phyloP scores from a whole-genome alignment of 1,140 invertebrate species.

The Diachasmimorpha longicaudata region DNA sequence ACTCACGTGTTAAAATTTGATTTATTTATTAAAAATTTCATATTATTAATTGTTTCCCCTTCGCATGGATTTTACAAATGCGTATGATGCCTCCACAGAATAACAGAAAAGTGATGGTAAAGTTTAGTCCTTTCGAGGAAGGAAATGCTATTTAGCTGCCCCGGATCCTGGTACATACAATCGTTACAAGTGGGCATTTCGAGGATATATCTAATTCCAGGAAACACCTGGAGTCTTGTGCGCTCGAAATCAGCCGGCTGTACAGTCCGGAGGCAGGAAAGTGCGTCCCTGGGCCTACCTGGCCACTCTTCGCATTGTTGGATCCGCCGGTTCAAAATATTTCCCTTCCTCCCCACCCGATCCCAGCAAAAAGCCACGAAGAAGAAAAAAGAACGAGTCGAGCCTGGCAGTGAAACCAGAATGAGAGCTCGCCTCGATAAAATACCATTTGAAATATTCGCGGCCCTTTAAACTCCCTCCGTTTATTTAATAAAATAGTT shows the following conservation, averaged over 20 bases:
- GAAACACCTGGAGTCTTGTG: background rate
- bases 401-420: background rate
- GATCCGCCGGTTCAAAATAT: background rate
- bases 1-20: too few relatives aligned
- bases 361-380: background rate
- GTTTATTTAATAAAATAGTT: background rate
- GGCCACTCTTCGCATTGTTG: background rate
- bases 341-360: background rate
- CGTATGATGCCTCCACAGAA: too few relatives aligned
- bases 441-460: background rate
- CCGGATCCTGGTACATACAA: background rate
- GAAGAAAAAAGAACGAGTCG: background rate
- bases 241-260: background rate
- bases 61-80: too few relatives aligned
- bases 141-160: background rate
- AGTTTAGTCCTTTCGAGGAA: background rate
- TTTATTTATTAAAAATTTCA: too few relatives aligned
- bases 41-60: too few relatives aligned
- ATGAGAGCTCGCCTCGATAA: background rate
- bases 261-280: background rate
- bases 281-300: slow-evolving; percentile 2
- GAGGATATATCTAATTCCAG: background rate
- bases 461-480: background rate
- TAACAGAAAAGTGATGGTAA: too few relatives aligned
- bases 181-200: background rate